These are phyloP conservation scores for Apotomis betuletana DNA, from an alignment of 2,888 invertebrate genomes.

Conservation along the genomic window DNA sequence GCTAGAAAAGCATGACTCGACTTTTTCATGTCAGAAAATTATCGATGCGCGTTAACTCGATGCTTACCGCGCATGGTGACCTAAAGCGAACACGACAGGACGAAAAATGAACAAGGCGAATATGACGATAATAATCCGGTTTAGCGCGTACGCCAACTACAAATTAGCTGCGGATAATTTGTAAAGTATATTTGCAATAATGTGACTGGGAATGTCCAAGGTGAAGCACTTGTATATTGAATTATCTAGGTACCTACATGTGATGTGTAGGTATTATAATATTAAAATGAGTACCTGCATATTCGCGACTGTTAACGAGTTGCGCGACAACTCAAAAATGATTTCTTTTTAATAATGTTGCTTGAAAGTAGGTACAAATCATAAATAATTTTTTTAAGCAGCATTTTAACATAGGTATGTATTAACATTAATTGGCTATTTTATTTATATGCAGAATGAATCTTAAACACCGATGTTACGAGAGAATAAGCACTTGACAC, in stretches of 20 bases:
- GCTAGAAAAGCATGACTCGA: conserved; percentile 8
- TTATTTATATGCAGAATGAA: no score
- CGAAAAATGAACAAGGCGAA: conserved; percentile 31
- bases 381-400: no score
- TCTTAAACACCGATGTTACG: no score
- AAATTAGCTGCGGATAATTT: conserved; percentile 37
- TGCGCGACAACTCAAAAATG: no score
- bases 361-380: no score
- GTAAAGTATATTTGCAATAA: conserved; percentile 35
- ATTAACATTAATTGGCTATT: no score
- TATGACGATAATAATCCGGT: conserved; percentile 37
- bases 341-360: no score
- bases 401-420: no score
- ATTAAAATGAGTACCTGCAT: no score
- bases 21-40: conserved; percentile 11
- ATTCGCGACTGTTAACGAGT: no score
- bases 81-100: conserved; percentile 36
- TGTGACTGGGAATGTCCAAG: conserved; percentile 29
- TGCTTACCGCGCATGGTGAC: conserved; percentile 20
- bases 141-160: conserved; percentile 27
- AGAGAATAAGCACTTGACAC: no score
- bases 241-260: background rate
- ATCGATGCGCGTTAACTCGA: conserved; percentile 17
- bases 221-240: conserved; percentile 5
- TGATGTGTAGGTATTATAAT: background rate